Evolutionary conservation across 2,888 invertebrate genomes (phyloP), one percentile per base, ranked within the genome.

Genomic region (Drosophila macrospina): DNA sequence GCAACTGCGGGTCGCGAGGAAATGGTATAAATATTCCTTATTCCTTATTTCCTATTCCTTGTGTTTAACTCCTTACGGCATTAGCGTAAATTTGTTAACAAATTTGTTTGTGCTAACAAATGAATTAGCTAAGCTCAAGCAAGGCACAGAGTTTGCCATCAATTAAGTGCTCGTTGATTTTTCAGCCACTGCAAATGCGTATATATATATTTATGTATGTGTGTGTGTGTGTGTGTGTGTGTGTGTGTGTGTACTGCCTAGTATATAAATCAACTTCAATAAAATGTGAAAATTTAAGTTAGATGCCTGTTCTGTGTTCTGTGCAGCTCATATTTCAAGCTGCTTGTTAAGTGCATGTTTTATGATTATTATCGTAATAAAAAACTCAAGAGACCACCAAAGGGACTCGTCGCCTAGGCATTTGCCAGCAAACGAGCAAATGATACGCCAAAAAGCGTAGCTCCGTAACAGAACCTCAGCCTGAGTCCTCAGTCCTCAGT

Each of bases 301-400:
- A 69, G 55, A 72, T 61, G 75, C 67, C 50, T 51, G 63, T 51
- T 15, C 36, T 57, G 20, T 57, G 52, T 39, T 57, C 30, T 54
- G 52, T 39, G 26, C 59, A 80, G 69, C 74, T 87, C 85, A 86
- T 86, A 86, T 89, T 86, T 86, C 89, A 87, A 77, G 85, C 77
- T 74, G 89, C 86, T 89, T 89, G 88, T 89, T 89, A 86, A 86
- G 89, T 86, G 89, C 89, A 89, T 89, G 85, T 86, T 86, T 86
- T 89, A 86, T 86, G 88, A 86, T 86, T 86, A 86, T 86, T 87
- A 86, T 86, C 85, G 86, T 74, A 89, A 86, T 86, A 86, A 79
- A 86, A 86, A 74, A 81, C 52, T 65, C 57, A 48, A 62, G 47
- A 67, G 73, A 57, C 61, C 67, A 50, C 57, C 66, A 65, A 52